Base-by-base conservation (phyloP, 2,797 vertebrate genomes). In the Spinibarbus caldwelli region DNA sequence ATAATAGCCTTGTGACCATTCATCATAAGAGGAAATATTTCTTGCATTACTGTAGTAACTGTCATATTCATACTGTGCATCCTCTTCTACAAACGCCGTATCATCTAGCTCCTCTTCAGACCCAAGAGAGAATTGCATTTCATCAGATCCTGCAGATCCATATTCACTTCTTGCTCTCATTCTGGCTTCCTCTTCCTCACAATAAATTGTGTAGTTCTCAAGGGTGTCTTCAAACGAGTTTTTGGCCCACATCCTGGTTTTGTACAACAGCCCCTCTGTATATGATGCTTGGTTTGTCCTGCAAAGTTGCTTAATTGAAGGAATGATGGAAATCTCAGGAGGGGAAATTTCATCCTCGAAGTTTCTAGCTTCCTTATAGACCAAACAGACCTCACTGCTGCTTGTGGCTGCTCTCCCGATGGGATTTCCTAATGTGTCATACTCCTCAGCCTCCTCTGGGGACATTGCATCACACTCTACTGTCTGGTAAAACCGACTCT, bases 71-170 rank as follows among this genome's bases (percentile, higher is more conserved):
- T 90, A 93, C 45, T 68, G 90, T 57, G 82, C 83, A 87, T 95
- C 93, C 6, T 91, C 93, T 31, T 95, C 93, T 12, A 87, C 85
- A 78, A 95, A 92, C 12, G 91, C 86, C 76, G 96, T 85, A 45
- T 97, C 96, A 76, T 97, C 96, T 38, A 95, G 86, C 72, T 97
- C 96, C 73, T 97, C 96, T 1, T 97, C 96, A 82, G 97, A 98
- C 91, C 93, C 93, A 36, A 96, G 94, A 0, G 96, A 98, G 85
- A 92, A 93, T 87, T 95, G 95, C 91, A 96, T 91, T 89, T 97
- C 96, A 87, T 97, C 97, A 57, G 97, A 98, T 85, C 95, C 95
- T 72, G 96, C 94, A 19, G 96, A 98, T 78, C 95, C 94, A 89
- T 94, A 97, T 80, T 97, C 96, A 49, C 87, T 89, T 45, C 94